Evolutionary conservation across 2,888 invertebrate genomes (phyloP).

Genomic region (Labia minor): DNA sequence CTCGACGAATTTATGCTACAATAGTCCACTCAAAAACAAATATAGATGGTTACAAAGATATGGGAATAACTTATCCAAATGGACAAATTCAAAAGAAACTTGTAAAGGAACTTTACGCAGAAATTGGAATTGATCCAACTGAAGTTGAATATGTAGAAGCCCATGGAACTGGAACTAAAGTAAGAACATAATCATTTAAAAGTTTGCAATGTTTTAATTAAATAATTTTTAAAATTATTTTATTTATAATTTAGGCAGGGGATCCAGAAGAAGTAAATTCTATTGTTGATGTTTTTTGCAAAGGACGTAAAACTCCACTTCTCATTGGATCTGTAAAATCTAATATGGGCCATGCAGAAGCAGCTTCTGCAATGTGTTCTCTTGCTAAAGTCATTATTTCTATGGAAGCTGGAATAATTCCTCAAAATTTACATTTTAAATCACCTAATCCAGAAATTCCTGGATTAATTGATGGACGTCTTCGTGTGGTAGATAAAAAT

Average conservation of each 20-base stretch:
- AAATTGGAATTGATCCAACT: conserved; percentile 67
- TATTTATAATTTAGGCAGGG: conserved; percentile 50
- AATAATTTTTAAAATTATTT: background rate
- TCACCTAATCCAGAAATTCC: conserved; percentile 83
- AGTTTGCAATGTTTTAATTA: background rate
- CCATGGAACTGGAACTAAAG: conserved; percentile 97
- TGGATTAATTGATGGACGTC: conserved; percentile 75
- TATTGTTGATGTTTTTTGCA: conserved; percentile 83
- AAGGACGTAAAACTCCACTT: conserved; percentile 64
- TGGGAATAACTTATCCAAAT: conserved; percentile 79
- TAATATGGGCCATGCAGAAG: conserved; percentile 98
- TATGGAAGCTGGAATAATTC: conserved; percentile 83
- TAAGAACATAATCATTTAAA: conserved; percentile 29
- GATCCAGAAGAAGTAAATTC: conserved; percentile 97
- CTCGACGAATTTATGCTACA: conserved; percentile 74
- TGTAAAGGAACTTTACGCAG: conserved; percentile 77
- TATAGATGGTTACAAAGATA: conserved; percentile 84
- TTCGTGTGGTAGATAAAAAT: conserved; percentile 80
- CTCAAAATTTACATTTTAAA: conserved; percentile 81
- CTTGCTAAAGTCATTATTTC: conserved; percentile 84
- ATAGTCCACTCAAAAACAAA: conserved; percentile 82
- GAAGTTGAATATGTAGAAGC: conserved; percentile 90
- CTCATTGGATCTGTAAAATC: conserved; percentile 94
- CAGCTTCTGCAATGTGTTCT: conserved; percentile 81
- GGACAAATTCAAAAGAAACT: conserved; percentile 69